These are phyloP conservation scores for Euleptes europaea DNA, from an alignment of 2,113 vertebrate genomes.

Conservation along the genomic window DNA sequence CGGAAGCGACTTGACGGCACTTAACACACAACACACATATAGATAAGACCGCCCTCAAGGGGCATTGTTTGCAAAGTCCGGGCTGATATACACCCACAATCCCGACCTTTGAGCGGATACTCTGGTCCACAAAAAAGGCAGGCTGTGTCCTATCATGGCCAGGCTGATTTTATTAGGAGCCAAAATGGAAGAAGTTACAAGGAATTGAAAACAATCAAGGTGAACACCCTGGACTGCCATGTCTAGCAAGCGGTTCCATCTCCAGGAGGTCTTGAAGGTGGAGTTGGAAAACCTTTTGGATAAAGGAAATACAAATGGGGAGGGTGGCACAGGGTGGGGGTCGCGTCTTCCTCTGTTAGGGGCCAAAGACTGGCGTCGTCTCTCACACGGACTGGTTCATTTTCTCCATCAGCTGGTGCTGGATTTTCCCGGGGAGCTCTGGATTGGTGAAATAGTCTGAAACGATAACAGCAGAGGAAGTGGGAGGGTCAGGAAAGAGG, in stretches of 20 bases:
- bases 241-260: too few species aligned
- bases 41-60: too few species aligned
- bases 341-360: background rate
- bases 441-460: conserved; percentile 74
- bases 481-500: background rate
- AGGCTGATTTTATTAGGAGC: too few species aligned
- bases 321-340: background rate
- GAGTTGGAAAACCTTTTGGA: too few species aligned
- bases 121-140: too few species aligned
- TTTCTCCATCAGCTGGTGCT: conserved; percentile 57
- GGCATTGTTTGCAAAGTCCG: too few species aligned
- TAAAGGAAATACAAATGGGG: background rate
- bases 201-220: fast-evolving
- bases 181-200: background rate
- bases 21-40: too few species aligned
- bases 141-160: too few species aligned
- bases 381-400: conserved; percentile 33
- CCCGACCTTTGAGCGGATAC: too few species aligned
- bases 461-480: conserved; percentile 20
- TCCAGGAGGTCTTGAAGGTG: background rate
- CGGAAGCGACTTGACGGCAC: too few species aligned
- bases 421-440: conserved; percentile 60
- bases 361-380: background rate
- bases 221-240: too few species aligned
- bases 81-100: too few species aligned